Evolutionary conservation across 2,888 invertebrate genomes (phyloP), one percentile per base, ranked within the genome.

Genomic region (Strigamia crassipes): DNA sequence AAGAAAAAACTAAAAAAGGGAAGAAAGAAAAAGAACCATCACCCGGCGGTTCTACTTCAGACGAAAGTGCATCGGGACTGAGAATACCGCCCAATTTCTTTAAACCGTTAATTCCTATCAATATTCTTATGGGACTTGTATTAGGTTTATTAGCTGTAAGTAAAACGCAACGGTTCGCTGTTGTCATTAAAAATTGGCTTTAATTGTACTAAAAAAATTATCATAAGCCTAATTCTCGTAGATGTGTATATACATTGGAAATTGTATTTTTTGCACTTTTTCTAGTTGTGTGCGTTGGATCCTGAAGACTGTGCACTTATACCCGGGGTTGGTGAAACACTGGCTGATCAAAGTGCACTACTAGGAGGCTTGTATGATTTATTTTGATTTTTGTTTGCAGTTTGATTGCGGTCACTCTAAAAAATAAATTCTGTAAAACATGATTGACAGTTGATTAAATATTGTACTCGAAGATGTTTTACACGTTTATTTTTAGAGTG

Each of bases 231-330:
- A 42, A 42, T 10, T 34, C 34, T 6, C 34, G 6, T 34, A 34
- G 34, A 6, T n/a, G n/a, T n/a, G n/a, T n/a, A 34, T 5, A 34
- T 34, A 34, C 34, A 34, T 34, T 34, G 6, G 6, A 34, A 34
- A 34, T 34, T 34, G 3, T 34, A 34, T 34, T 56, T 21, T 77
- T 77, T 13, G 15, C n/a, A n/a, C n/a, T 77, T n/a, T 38, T 77
- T 77, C n/a, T 12, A 77, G 77, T 38, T 77, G 21, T 77, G 77
- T 23, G 77, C 77, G 15, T n/a, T 77, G 77, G 77, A 77, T 38
- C 77, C 77, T 38, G 77, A 77, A 77, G 77, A 77, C n/a, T 77
- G 77, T 38, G 77, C 31, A 38, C 38, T 77, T 31, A 77, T 77
- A 31, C 77, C 77, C 4, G 77, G 77, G 2, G n/a, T 77, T 23